Base-by-base conservation (phyloP, 1,140 invertebrate species). In the Pseudomyrmex sp. region DNA sequence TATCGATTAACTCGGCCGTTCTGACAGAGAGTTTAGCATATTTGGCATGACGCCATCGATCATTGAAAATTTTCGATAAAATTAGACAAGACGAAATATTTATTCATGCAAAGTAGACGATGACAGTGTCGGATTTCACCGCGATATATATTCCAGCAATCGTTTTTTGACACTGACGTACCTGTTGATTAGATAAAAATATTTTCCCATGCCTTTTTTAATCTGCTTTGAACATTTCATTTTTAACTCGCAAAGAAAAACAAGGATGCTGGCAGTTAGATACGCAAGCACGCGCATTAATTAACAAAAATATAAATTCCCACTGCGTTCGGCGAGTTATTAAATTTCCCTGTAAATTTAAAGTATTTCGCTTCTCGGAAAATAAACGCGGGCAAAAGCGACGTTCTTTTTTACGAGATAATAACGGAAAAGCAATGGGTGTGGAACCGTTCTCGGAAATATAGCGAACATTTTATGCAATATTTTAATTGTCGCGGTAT, bases 251-350 rank as follows among this genome's bases (percentile, higher is more conserved):
- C 66, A 50, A 72, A 59, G 54, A 59, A 80, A 80, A 80, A 80
- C 54, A 80, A 46, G 44, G 48, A 80, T 72, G 59, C 70, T 23
- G 68, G 7, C 15, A 56, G 66, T 69, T 70, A 80, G 76, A 80
- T 80, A 80, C 72, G 66, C 66, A 56, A 80, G 65, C 44, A 35
- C 54, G 54, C 76, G 54, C 76, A 80, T 80, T 80, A 80, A 80
- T 80, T 80, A 80, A 80, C 76, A 80, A 80, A 80, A 72, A 80
- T 80, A 80, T 80, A 80, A 80, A 72, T 80, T 80, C 76, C 50
- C 76, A 50, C 76, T 68, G 76, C 76, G 66, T 80, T 80, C 76
- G 54, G 76, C 10, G 76, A 80, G 76, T 80, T 80, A 80, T 80
- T 80, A 80, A 80, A 80, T 80, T 80, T 80, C 54, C 70, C 76